Base-by-base conservation (phyloP, 2,113 vertebrate species). In the Vireo altiloquus region DNA sequence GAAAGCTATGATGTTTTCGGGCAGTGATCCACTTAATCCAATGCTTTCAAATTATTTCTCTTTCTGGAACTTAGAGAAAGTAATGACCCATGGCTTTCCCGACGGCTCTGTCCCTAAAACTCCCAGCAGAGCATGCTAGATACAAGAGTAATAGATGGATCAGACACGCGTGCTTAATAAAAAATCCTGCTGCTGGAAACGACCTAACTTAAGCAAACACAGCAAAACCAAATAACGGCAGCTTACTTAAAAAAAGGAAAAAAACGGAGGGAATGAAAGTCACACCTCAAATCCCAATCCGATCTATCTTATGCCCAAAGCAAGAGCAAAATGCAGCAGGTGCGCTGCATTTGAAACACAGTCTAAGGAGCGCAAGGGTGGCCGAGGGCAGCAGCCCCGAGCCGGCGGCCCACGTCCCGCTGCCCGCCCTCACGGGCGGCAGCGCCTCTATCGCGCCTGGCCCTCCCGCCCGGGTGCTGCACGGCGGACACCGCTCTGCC, bases 1-100 rank as follows among this genome's bases (percentile, higher is more conserved):
- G 66, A 60, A 84, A 82, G 77, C 87, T 82, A n/a, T 57, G 87
- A 94, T 87, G 81, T 72, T 92, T 91, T 60, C 81, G 23, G 91
- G 74, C 86, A 69, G 53, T 44, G 76, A 92, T 76, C 76, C 86
- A 75, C 65, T 71, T 92, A 91, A 91, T 82, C 80, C 84, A 72
- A 57, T 4, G 69, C 84, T 92, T 95, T 94, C 87, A 89, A 83
- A 95, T 89, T 82, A 92, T 71, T 89, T 87, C 87, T 87, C 91
- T 74, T 94, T 81, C 94, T 94, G 57, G 87, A 93, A 81, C 37
- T 92, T 40, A 59, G 52, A 89, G 85, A 82, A 86, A 81, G 44
- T 81, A 79, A 79, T 27, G 65, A 94, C 75, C 77, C 57, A 66
- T 13, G 31, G 83, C 82, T 74, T 95, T 94, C 83, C 39, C 46